Conservation (phyloP, 2,888 invertebrate species). For the Heliconius aoede region DNA sequence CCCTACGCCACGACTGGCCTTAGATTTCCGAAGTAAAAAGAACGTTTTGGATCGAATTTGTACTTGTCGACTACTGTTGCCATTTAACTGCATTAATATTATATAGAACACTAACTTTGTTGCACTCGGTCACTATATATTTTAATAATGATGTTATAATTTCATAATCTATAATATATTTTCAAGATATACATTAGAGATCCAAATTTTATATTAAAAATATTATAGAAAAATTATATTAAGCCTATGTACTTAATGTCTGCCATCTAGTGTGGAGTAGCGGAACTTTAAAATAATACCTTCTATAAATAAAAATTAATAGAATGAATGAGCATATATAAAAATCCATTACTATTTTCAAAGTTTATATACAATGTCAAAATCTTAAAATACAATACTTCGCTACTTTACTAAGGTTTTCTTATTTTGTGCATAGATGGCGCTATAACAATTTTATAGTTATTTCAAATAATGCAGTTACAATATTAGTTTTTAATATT, state of each 20-base stretch:
- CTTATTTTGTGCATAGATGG: slow-evolving; percentile 35
- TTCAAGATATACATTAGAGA: too few species aligned
- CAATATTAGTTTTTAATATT: too few species aligned
- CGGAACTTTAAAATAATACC: slow-evolving; percentile 48
- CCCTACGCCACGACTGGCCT: too few species aligned
- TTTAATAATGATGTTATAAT: too few species aligned
- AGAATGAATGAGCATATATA: background rate
- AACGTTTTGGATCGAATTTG: too few species aligned
- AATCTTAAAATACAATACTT: background rate
- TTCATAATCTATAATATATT: too few species aligned
- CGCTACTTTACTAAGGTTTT: background rate
- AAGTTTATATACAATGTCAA: background rate
- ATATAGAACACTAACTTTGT: too few species aligned
- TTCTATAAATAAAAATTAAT: background rate
- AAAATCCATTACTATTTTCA: background rate
- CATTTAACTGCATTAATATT: too few species aligned
- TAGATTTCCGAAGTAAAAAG: too few species aligned
- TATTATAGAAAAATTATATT: background rate
- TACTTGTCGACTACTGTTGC: too few species aligned
- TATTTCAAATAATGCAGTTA: background rate
- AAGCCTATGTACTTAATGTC: background rate
- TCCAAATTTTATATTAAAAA: background rate
- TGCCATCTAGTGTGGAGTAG: slow-evolving; percentile 76
- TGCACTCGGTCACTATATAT: too few species aligned
- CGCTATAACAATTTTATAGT: slow-evolving; percentile 23